These are phyloP conservation scores for Cydia pomonella DNA, from an alignment of 1,140 invertebrate genomes.

Conservation along the genomic window DNA sequence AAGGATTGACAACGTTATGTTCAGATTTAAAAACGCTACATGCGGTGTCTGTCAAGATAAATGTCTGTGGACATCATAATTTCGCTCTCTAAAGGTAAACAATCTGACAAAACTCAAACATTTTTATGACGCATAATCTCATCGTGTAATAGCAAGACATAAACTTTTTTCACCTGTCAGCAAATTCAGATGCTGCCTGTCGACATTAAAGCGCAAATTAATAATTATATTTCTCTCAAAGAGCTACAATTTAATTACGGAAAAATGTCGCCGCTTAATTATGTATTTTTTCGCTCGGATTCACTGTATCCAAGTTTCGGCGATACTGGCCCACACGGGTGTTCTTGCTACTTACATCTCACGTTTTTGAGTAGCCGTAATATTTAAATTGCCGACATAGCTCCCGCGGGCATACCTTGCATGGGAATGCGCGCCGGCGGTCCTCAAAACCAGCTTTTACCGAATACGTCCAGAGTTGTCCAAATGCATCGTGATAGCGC, in stretches of 20 bases:
- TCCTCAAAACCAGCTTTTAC: constrained; percentile 73
- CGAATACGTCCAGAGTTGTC: constrained; percentile 68
- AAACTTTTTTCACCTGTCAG: constrained; percentile 52
- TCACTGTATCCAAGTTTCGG: constrained; percentile 67
- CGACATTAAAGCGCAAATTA: constrained; percentile 58
- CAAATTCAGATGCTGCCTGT: constrained; percentile 47
- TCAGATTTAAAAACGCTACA: background rate
- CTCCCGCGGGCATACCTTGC: constrained; percentile 74
- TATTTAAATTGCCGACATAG: constrained; percentile 78
- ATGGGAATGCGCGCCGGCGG: constrained; percentile 74
- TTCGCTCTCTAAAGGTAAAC: constrained; percentile 13
- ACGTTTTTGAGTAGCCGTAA: constrained; percentile 78
- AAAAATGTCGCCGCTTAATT: constrained; percentile 73
- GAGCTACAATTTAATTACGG: constrained; percentile 72
- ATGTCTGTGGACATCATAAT: background rate
- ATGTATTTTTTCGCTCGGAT: constrained; percentile 63
- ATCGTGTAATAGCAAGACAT: constrained; percentile 49
- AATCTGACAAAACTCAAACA: constrained; percentile 41
- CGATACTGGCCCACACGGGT: constrained; percentile 68
- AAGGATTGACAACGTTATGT: no score
- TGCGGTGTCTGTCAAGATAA: background rate
- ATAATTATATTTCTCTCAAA: constrained; percentile 61
- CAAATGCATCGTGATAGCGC: constrained; percentile 54
- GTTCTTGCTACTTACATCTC: constrained; percentile 74
- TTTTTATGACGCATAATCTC: constrained; percentile 72